Conservation (phyloP, 2,113 vertebrate genomes). For the Tonatia bakeri region DNA sequence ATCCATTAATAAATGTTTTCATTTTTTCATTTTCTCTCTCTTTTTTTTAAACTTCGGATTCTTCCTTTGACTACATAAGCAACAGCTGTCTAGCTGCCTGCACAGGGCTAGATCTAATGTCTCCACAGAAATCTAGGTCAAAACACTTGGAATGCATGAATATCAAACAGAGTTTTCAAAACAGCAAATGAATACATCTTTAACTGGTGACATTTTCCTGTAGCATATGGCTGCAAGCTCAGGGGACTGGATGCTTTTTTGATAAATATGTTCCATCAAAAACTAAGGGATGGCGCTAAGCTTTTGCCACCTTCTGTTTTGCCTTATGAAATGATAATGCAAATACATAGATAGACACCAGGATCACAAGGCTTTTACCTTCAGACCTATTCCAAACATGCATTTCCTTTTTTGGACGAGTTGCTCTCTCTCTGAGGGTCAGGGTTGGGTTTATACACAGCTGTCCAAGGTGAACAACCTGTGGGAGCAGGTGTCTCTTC, state of each 20-base stretch:
- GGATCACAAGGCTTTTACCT: slow-evolving; percentile 78
- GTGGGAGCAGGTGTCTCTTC: slow-evolving; percentile 61
- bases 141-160: slow-evolving; percentile 93
- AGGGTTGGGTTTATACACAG: slow-evolving; percentile 65
- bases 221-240: slow-evolving; percentile 95
- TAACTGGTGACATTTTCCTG: slow-evolving; percentile 98
- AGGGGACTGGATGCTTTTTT: slow-evolving; percentile 95
- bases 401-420: slow-evolving; percentile 65
- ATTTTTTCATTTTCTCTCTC: slow-evolving; percentile 82
- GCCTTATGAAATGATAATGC: slow-evolving; percentile 96
- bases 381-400: slow-evolving; percentile 76
- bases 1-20: slow-evolving; percentile 90
- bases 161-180: slow-evolving; percentile 95
- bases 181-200: slow-evolving; percentile 97
- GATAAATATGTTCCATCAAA: slow-evolving; percentile 94
- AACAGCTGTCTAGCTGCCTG: slow-evolving; percentile 90
- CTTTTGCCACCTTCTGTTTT: slow-evolving; percentile 95
- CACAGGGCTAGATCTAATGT: slow-evolving; percentile 87
- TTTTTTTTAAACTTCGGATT: slow-evolving; percentile 81
- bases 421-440: slow-evolving; percentile 67
- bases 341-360: slow-evolving; percentile 80
- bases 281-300: slow-evolving; percentile 89
- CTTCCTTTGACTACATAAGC: slow-evolving; percentile 89
- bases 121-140: slow-evolving; percentile 87
- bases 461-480: slow-evolving; percentile 68